Percentiles rank a stretch among this genome's conserved stretches.
These are phyloP conservation scores for Tricholauxania praeusta DNA, from an alignment of 2,888 invertebrate genomes.

Conservation along the genomic window DNA sequence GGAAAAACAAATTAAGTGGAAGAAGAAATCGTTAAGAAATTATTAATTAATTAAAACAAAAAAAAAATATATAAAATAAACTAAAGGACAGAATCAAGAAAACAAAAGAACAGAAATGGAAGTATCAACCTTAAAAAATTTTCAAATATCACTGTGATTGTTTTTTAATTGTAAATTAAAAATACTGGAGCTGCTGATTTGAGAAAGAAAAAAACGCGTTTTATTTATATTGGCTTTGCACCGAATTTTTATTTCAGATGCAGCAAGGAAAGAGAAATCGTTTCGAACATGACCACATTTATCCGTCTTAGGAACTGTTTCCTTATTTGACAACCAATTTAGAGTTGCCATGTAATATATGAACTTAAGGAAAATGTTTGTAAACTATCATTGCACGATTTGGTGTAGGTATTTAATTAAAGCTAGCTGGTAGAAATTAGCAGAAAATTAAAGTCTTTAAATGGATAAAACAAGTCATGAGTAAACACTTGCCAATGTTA, in stretches of 20 bases:
- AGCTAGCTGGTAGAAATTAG: too few relatives aligned
- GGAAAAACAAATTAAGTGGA: conserved; percentile 33
- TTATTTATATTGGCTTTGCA: conserved; percentile 42
- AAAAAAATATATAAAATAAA: conserved; percentile 32
- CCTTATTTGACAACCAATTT: too few relatives aligned
- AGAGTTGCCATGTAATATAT: too few relatives aligned
- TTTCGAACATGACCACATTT: too few relatives aligned
- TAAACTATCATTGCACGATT: too few relatives aligned
- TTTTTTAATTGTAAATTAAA: conserved; percentile 68
- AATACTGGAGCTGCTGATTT: conserved; percentile 68
- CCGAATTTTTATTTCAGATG: conserved; percentile 26
- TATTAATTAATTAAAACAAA: conserved; percentile 35
- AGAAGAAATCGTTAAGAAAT: conserved; percentile 37
- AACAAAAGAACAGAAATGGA: conserved; percentile 47
- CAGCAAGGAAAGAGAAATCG: conserved; percentile 23
- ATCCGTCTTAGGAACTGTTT: too few relatives aligned
- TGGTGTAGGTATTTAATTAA: too few relatives aligned
- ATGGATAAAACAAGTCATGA: too few relatives aligned
- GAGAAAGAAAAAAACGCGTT: conserved; percentile 58
- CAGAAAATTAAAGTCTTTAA: too few relatives aligned
- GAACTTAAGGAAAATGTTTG: too few relatives aligned
- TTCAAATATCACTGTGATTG: conserved; percentile 68
- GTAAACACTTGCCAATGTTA: too few relatives aligned
- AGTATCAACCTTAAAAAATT: conserved; percentile 41
- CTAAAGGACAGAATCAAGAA: conserved; percentile 49